phyloP scores from a whole-genome alignment of 1,140 invertebrate genomes.

The Brachionus rotundiformis region DNA sequence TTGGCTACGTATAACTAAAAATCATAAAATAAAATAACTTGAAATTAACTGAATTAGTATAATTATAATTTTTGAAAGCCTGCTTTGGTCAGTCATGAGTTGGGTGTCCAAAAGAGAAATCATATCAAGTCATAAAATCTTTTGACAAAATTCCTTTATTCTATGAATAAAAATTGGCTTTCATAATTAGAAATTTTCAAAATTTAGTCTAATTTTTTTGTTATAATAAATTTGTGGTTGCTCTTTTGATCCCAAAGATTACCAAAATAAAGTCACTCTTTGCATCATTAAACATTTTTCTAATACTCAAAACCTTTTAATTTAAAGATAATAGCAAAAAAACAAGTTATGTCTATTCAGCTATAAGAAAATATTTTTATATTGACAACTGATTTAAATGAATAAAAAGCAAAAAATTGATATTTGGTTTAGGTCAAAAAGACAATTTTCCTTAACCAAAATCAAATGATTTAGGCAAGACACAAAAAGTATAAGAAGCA shows the following conservation, averaged over 20 bases:
- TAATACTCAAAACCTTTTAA: neutral
- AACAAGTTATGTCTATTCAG: neutral
- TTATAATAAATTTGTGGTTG: neutral
- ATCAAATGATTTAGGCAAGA: neutral
- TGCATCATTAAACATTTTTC: neutral
- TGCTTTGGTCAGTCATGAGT: no score
- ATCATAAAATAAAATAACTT: no score
- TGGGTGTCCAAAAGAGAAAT: no score
- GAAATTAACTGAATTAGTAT: no score
- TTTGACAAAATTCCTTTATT: no score
- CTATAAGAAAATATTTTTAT: neutral
- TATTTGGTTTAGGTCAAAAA: slow-evolving; percentile 6
- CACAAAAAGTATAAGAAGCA: neutral
- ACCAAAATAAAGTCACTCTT: slow-evolving; percentile 8
- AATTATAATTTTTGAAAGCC: no score
- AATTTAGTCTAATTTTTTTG: no score
- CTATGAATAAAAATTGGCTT: no score
- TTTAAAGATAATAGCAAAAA: neutral
- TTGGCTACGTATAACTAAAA: no score
- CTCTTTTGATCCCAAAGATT: neutral
- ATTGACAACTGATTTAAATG: neutral
- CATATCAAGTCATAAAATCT: no score
- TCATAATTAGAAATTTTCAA: no score
- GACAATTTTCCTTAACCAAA: neutral
- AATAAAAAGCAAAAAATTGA: neutral